These are phyloP conservation scores for Gymnogyps californianus DNA, from an alignment of 2,113 vertebrate genomes.

Conservation along the genomic window DNA sequence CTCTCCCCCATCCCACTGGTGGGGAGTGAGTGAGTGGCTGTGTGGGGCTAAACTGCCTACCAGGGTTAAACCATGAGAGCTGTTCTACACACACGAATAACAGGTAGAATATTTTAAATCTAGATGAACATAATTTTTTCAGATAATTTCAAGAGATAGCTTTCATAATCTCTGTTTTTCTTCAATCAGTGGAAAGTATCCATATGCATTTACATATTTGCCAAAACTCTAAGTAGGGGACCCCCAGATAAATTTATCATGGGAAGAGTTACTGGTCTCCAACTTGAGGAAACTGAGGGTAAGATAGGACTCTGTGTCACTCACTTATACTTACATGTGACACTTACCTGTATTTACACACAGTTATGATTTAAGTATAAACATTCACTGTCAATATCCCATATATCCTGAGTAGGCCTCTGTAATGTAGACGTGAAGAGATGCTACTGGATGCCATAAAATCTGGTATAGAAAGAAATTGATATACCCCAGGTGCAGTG, in stretches of 20 bases:
- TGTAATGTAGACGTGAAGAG: not conserved
- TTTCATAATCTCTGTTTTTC: not conserved
- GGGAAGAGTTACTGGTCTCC: not conserved
- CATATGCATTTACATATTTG: not conserved
- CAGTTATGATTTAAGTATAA: not conserved
- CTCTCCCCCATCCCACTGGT: not conserved
- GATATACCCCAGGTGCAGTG: not conserved
- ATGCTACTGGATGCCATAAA: not conserved
- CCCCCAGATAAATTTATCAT: not conserved
- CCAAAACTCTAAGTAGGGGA: not conserved
- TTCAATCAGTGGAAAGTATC: not conserved
- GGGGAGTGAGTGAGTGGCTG: fast-evolving
- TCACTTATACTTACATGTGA: not conserved
- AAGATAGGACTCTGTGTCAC: not conserved
- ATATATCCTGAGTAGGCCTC: not conserved
- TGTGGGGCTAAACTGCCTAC: not conserved
- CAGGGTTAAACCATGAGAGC: not conserved
- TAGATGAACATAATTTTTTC: not conserved
- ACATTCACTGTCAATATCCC: not conserved
- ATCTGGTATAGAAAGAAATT: not conserved
- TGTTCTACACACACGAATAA: not conserved
- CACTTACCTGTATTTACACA: not conserved
- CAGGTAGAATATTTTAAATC: not conserved
- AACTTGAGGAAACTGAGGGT: not conserved
- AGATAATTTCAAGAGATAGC: not conserved